Evolutionary conservation across 2,113 vertebrate species (phyloP), one percentile per base, ranked within the genome.

Genomic region (Apodemus sylvaticus): DNA sequence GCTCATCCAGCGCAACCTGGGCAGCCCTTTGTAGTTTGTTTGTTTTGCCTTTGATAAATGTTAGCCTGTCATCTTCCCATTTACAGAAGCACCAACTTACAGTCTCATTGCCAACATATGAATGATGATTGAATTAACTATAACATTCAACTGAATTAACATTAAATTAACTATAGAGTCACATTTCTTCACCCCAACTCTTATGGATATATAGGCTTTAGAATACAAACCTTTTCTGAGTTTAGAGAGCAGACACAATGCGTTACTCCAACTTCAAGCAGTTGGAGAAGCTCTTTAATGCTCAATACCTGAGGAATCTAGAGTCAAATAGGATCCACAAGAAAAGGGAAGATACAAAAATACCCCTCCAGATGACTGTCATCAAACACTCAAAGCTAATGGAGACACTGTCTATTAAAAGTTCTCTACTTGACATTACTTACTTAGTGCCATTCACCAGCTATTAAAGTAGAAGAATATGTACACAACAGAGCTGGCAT

Each of bases 321-420:
- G 10, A 68, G 42, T 22, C 31, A 24, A 64, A 29, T 66, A 74
- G 64, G 34, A 77, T 51, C 45, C 31, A 51, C 10, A 51, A 12
- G 34, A n/a, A 62, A 60, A 26, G 29, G 73, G 42, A 78, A 94
- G n/a, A 86, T 68, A 70, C 81, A 16, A 39, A 91, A 87, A 64
- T 60, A 89, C 14, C 55, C 17, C 34, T 60, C 12, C 34, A 96
- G 11, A 68, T 76, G 22, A 26, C 93, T 95, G 97, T 87, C 19
- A 86, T 51, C 36, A 91, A 82, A 74, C 94, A 26, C 17, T 39
- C 17, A 48, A 95, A 93, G 45, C 26, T 94, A 91, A 1, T 60
- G 31, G 60, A 90, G 45, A 93, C 92, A 82, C 12, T 90, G 76
- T 4, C 64, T 74, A 68, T 91, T 76, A 86, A 89, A 94, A 94